phyloP scores from a whole-genome alignment of 2,113 vertebrate genomes.

The Leptodactylus fuscus region DNA sequence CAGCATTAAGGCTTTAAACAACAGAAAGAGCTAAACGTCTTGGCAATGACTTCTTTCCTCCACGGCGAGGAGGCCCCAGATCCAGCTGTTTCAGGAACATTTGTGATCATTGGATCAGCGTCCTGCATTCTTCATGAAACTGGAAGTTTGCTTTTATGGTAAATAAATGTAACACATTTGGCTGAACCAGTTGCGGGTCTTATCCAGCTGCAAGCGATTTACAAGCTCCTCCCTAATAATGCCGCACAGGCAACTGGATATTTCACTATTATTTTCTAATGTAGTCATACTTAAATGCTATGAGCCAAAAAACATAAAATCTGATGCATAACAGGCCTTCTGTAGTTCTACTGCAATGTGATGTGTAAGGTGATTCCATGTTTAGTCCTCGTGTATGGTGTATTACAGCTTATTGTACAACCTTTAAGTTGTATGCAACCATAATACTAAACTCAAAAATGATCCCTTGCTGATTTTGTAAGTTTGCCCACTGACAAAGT shows the following conservation, averaged over 20 bases:
- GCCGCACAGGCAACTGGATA: background rate
- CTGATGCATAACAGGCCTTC: too few species aligned
- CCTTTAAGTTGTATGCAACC: too few species aligned
- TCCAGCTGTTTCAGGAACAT: conserved; percentile 22
- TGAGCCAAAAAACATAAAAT: too few species aligned
- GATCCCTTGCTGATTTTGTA: too few species aligned
- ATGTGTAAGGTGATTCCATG: too few species aligned
- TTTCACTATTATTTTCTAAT: background rate
- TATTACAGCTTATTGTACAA: too few species aligned
- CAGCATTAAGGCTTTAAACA: background rate
- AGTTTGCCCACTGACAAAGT: too few species aligned
- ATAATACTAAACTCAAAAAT: too few species aligned
- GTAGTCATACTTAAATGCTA: too few species aligned
- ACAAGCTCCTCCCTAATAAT: background rate
- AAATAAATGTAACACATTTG: conserved; percentile 9
- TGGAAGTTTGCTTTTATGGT: conserved; percentile 9
- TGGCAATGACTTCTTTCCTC: background rate
- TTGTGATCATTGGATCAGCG: conserved; percentile 11
- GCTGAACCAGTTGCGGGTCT: background rate
- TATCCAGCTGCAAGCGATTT: background rate
- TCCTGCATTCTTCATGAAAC: conserved; percentile 14
- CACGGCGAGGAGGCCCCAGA: conserved; percentile 1
- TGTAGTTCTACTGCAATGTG: too few species aligned
- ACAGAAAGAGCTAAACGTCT: background rate
- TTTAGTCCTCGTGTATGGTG: too few species aligned